These are phyloP conservation scores for Zeuzera pyrina DNA, from an alignment of 2,888 invertebrate species.

Conservation along the genomic window DNA sequence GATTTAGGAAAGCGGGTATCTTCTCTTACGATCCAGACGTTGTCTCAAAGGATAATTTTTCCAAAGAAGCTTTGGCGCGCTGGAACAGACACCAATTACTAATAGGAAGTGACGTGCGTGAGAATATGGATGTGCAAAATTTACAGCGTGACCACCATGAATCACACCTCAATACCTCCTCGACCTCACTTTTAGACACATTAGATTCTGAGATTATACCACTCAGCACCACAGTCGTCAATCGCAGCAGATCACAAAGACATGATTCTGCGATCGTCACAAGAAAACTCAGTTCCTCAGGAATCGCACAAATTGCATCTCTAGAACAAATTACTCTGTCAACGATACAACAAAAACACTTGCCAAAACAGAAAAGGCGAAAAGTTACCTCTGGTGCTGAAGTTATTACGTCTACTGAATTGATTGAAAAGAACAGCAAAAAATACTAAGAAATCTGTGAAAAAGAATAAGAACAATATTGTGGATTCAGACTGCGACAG, in stretches of 20 bases:
- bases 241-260: conserved; percentile 2
- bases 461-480: conserved; percentile 1
- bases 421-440: not conserved
- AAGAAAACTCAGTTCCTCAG: not conserved
- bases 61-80: conserved; percentile 11
- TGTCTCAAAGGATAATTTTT: conserved; percentile 8
- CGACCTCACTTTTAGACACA: not conserved
- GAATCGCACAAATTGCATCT: not conserved
- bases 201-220: not conserved
- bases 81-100: conserved; percentile 10
- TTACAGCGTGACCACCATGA: not conserved
- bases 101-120: conserved; percentile 5
- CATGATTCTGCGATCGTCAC: conserved; percentile 1
- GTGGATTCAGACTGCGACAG: not conserved
- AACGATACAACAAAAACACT: conserved; percentile 8
- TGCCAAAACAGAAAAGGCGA: conserved; percentile 5
- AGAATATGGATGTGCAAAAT: conserved; percentile 1
- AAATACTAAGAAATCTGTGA: not conserved
- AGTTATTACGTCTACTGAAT: conserved; percentile 9
- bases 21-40: conserved; percentile 9
- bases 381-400: conserved; percentile 12
- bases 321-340: conserved; percentile 4
- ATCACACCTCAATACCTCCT: not conserved
- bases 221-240: conserved; percentile 2
- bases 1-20: conserved; percentile 11